Conservation (phyloP, 2,888 invertebrate genomes). For the Metellina segmentata region DNA sequence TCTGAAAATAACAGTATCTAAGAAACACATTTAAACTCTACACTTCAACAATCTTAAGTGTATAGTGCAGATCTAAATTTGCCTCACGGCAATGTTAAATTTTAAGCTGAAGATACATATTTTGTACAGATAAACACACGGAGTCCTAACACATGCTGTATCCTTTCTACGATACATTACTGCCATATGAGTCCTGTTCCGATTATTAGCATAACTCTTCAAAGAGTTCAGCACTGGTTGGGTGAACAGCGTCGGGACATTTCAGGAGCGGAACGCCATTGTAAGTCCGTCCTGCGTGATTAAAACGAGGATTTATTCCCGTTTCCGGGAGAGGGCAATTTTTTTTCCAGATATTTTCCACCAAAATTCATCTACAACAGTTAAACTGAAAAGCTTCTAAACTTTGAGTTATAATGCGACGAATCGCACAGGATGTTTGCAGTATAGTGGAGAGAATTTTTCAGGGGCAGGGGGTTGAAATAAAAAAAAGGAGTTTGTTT, state of each 20-base stretch:
- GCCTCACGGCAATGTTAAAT: too few relatives aligned
- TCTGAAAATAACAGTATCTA: too few relatives aligned
- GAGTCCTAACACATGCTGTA: not conserved
- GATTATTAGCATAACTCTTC: constrained; percentile 5
- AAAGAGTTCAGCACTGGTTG: not conserved
- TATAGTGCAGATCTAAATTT: too few relatives aligned
- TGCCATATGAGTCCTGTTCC: not conserved
- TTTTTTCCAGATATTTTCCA: not conserved
- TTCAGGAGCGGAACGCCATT: not conserved
- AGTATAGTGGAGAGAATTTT: too few relatives aligned
- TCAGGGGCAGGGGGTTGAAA: too few relatives aligned
- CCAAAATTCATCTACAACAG: not conserved
- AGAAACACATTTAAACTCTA: too few relatives aligned
- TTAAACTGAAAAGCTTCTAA: too few relatives aligned
- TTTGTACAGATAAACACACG: not conserved
- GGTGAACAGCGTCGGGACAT: not conserved
- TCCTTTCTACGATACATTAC: not conserved
- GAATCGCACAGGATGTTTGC: too few relatives aligned
- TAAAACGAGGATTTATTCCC: constrained; percentile 14
- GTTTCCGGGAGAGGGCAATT: not conserved
- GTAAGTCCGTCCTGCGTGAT: not conserved
- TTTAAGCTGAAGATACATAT: not conserved
- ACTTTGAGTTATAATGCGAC: too few relatives aligned
- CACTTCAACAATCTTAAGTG: too few relatives aligned
- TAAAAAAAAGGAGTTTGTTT: too few relatives aligned